Evolutionary conservation across 2,888 invertebrate genomes (phyloP), one percentile per base, ranked within the genome.

Genomic region (Cosmopolites sordidus): DNA sequence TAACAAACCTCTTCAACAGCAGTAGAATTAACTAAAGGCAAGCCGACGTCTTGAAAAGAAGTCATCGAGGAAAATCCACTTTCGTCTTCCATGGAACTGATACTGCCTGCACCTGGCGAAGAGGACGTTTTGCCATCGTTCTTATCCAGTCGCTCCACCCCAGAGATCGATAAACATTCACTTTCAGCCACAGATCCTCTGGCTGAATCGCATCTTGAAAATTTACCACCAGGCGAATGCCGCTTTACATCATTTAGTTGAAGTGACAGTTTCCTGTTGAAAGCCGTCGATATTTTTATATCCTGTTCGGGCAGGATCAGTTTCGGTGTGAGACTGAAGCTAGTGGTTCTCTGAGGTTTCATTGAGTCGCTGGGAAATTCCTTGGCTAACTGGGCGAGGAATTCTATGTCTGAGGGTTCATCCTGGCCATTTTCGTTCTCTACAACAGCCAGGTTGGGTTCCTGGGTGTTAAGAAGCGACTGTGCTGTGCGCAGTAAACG

Each of bases 31-130:
- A 66, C 58, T n/a, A 69, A 16, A 3, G 87, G 87, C 64, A 89
- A 76, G 9, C 88, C 88, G 42, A 89, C 82, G 68, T 90, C 89
- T 73, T 89, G 88, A 69, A 89, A 89, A 5, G 89, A 89, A 71
- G 83, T 89, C 79, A 90, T 86, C 6, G 89, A 89, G 11, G 89
- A 89, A 73, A 90, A 90, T 18, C 90, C 90, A 68, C 89, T 90
- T 72, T 90, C 90, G 64, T 89, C 89, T 69, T 90, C 90, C 8
- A 76, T 76, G 0, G 74, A 73, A 59, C 72, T 71, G 11, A 73
- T 65, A 54, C 71, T 73, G 6, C 67, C 66, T 27, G 61, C 69
- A 50, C 62, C 60, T 1, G 66, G 62, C 5, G 64, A 64, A 47
- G 43, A 62, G 1, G 48, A 17, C 3, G 43, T 18, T 37, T 51